These are phyloP conservation scores for Willowsia nigromaculata DNA, from an alignment of 2,888 invertebrate genomes.

Conservation along the genomic window DNA sequence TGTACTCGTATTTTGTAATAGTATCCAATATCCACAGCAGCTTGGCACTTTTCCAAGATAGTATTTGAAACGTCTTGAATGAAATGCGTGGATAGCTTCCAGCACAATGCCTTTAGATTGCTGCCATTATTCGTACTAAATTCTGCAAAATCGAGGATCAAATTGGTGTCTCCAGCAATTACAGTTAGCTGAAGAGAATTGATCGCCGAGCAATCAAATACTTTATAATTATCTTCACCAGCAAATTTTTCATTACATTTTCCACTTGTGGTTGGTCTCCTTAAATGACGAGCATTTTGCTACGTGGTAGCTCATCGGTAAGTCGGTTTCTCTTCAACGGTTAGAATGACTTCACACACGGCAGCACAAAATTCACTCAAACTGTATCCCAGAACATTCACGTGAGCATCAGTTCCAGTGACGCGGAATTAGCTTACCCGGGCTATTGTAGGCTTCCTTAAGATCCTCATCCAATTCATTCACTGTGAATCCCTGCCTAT, in stretches of 20 bases:
- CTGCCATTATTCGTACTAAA: constrained; percentile 12
- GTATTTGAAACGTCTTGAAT: constrained; percentile 66
- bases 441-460: too few relatives aligned
- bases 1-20: constrained; percentile 49
- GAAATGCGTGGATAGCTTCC: constrained; percentile 64
- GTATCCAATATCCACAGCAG: background rate
- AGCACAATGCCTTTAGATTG: constrained; percentile 32
- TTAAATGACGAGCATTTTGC: background rate
- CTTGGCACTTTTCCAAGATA: constrained; percentile 53
- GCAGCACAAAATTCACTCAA: background rate
- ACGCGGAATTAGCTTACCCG: too few relatives aligned
- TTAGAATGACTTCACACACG: background rate
- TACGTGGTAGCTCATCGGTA: background rate
- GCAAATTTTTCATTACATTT: background rate
- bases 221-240: background rate
- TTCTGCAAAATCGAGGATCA: background rate
- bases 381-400: too few relatives aligned
- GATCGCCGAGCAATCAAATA: constrained; percentile 62
- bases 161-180: constrained; percentile 48
- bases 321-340: background rate
- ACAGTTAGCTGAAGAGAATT: constrained; percentile 71
- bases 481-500: too few relatives aligned
- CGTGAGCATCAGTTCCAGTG: too few relatives aligned
- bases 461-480: too few relatives aligned
- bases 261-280: background rate